A percentile compares a stretch with the other conserved stretches of the same genome.
These are phyloP conservation scores for Meteorus colon DNA, from an alignment of 2,888 invertebrate genomes.

Conservation along the genomic window DNA sequence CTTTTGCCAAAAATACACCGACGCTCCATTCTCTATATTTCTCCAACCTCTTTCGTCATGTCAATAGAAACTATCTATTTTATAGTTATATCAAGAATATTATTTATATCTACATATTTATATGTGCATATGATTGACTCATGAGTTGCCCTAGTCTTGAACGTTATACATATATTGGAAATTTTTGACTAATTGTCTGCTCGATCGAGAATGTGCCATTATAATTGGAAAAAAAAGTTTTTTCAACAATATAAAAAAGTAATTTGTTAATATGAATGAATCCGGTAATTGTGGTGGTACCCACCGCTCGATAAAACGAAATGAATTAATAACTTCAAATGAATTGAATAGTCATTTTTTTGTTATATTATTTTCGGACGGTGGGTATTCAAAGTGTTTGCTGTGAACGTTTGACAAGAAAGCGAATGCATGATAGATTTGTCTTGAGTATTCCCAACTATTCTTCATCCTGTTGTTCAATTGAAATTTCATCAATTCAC, in stretches of 20 bases:
- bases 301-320: conserved; percentile 49
- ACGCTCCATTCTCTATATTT: conserved; percentile 25
- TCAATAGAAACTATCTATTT: conserved; percentile 35
- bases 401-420: conserved; percentile 56
- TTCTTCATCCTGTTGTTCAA: neutral
- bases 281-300: conserved; percentile 37
- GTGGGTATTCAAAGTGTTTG: conserved; percentile 55
- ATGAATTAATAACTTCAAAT: neutral
- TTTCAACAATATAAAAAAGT: neutral
- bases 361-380: conserved; percentile 46
- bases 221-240: neutral
- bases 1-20: conserved; percentile 23
- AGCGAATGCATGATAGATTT: conserved; percentile 63
- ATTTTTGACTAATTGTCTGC: conserved; percentile 31
- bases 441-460: conserved; percentile 48
- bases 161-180: conserved; percentile 12
- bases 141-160: neutral
- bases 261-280: neutral
- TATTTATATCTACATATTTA: conserved; percentile 55
- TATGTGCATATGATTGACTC: conserved; percentile 59
- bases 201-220: conserved; percentile 26
- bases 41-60: conserved; percentile 14
- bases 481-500: neutral
- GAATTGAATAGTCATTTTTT: neutral
- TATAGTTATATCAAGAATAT: conserved; percentile 25